phyloP scores from a whole-genome alignment of 2,888 invertebrate genomes.

The Spilarctia lutea region DNA sequence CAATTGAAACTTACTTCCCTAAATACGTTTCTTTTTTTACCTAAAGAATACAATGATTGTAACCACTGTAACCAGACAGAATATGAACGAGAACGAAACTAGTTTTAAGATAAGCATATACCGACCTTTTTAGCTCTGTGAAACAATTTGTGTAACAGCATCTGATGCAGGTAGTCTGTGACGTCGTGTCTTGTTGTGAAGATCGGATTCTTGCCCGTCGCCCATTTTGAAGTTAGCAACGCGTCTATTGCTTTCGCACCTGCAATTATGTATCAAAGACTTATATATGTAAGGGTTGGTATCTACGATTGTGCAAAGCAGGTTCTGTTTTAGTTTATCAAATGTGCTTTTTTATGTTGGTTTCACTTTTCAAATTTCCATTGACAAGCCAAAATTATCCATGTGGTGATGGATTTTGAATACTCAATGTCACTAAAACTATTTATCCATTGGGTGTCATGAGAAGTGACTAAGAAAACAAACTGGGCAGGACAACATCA shows the following conservation, averaged over 20 bases:
- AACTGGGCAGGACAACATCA: no score
- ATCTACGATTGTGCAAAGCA: neutral
- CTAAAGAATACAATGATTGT: neutral
- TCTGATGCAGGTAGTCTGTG: slow-evolving; percentile 92
- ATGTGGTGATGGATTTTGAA: no score
- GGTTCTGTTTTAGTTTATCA: neutral
- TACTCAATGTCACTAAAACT: no score
- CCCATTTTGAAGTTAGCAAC: slow-evolving; percentile 96
- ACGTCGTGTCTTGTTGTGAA: slow-evolving; percentile 94
- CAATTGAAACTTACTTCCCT: neutral
- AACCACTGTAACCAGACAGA: neutral
- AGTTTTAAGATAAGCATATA: neutral
- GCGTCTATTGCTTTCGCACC: slow-evolving; percentile 96
- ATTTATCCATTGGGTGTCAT: no score
- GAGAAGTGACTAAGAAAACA: no score
- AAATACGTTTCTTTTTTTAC: neutral
- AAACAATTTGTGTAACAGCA: slow-evolving; percentile 97
- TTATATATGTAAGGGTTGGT: neutral
- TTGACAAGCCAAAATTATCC: no score
- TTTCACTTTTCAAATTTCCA: no score
- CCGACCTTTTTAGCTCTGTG: slow-evolving; percentile 96
- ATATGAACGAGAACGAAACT: neutral
- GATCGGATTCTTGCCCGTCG: slow-evolving; percentile 89
- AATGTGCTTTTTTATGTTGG: no score
- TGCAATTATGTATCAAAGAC: slow-evolving; percentile 55